Base-by-base conservation (phyloP, 2,888 invertebrate species). In the Danaus chrysippus region DNA sequence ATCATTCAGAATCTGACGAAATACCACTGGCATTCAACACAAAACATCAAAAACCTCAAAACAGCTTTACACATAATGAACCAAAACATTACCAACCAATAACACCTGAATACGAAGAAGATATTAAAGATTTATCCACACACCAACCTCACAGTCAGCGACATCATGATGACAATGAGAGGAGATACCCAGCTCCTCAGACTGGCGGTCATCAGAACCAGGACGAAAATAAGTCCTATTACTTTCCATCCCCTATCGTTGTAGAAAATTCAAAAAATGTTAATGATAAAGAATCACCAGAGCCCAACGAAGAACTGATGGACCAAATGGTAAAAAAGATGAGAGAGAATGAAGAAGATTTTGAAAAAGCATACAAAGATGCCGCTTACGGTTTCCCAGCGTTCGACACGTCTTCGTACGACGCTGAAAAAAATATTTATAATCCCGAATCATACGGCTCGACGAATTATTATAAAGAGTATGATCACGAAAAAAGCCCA, bases 361-460 rank as follows among this genome's bases (percentile, higher is more conserved):
- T 91, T 68, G 90, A 91, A 68, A 85, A 84, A 56, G 85, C 84
- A 2, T 91, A 91, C 60, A 83, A 87, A 72, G 76, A 88, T 59
- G 82, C 91, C 13, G 89, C 91, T 0, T 77, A 78, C 59, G 91
- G 90, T 8, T 91, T 91, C 63, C 87, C 87, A 13, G 86, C 84
- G 0, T 90, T 81, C 58, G 77, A 81, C 53, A 69, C 71, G 12
- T 75, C 80, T 53, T 67, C 78, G 1, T 67, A 73, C 11, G 83
- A 86, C 23, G 62, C 70, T 10, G 89, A 88, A 69, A 86, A 83
- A 65, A 82, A 86, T 15, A 82, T 86, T 54, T 88, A 84, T 65
- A 81, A 84, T 61, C 85, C 89, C 0, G 79, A 79, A 12, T 76
- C 73, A 46, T 90, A 89, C 63, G 87, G 84, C 0, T 73, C 70